Evolutionary conservation across 2,888 invertebrate species (phyloP).

Genomic region (Dicycla oo): DNA sequence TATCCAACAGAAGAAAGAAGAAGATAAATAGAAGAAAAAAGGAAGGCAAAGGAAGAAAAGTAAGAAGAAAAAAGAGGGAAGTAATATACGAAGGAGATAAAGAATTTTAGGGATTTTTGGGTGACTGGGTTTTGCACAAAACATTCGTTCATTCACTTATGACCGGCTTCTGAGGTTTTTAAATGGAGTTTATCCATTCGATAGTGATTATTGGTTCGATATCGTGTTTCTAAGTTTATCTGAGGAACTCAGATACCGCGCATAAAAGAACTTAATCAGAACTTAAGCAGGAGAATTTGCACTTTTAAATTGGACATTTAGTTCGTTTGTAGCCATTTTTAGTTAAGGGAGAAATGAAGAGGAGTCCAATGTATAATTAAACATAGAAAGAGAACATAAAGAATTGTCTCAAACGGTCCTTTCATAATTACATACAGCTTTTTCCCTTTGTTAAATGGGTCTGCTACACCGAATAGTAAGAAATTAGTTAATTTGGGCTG

Average conservation of each 20-base stretch:
- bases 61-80: background rate
- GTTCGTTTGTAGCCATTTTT: conserved; percentile 5
- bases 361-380: conserved; percentile 28
- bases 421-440: conserved; percentile 10
- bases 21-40: background rate
- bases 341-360: conserved; percentile 4
- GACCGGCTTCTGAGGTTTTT: too few relatives aligned
- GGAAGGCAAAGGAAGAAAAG: background rate
- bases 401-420: conserved; percentile 16
- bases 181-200: too few relatives aligned
- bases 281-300: background rate
- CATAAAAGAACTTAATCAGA: too few relatives aligned
- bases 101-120: background rate
- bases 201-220: too few relatives aligned
- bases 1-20: background rate
- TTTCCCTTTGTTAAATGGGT: background rate
- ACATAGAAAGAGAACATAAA: conserved; percentile 17
- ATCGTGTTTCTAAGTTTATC: too few relatives aligned
- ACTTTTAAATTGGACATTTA: conserved; percentile 17
- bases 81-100: background rate
- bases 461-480: background rate
- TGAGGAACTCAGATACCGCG: too few relatives aligned
- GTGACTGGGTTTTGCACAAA: background rate
- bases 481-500: background rate
- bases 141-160: background rate